Evolutionary conservation across 1,140 invertebrate genomes (phyloP).

Genomic region (Eubasilissa regina): DNA sequence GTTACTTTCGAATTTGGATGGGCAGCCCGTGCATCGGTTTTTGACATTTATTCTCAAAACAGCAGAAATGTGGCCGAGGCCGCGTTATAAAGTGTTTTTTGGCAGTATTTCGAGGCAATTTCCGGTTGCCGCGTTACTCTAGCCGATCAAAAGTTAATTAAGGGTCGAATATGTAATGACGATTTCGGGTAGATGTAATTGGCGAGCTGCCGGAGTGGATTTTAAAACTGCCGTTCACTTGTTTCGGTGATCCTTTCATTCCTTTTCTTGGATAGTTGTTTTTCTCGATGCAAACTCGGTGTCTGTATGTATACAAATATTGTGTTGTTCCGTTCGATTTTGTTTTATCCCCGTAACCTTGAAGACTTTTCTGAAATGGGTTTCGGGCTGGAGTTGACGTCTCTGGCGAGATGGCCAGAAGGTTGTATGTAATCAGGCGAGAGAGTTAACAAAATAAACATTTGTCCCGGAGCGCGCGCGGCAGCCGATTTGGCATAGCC

Average conservation of each 20-base stretch:
- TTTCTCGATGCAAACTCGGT: no score
- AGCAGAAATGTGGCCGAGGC: neutral
- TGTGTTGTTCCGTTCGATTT: no score
- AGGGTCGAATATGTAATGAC: neutral
- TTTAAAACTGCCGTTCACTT: neutral
- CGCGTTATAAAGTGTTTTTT: neutral
- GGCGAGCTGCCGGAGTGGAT: neutral
- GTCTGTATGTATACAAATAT: no score
- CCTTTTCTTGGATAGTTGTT: neutral
- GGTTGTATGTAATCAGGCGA: neutral
- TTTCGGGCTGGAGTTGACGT: neutral
- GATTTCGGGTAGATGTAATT: conserved; percentile 2
- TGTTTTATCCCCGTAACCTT: conserved; percentile 1
- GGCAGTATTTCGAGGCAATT: conserved; percentile 1
- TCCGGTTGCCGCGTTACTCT: neutral
- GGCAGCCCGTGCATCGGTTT: conserved; percentile 8
- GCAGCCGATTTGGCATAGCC: neutral
- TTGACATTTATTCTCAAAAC: conserved; percentile 17
- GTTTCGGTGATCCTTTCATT: neutral
- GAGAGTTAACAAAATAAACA: neutral
- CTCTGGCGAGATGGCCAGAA: no score
- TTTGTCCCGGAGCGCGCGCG: neutral
- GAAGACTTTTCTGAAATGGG: neutral
- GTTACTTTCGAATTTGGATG: conserved; percentile 4
- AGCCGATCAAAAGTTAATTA: neutral